Evolutionary conservation across 2,888 invertebrate species (phyloP).

Genomic region (Ichneumon xanthorius): DNA sequence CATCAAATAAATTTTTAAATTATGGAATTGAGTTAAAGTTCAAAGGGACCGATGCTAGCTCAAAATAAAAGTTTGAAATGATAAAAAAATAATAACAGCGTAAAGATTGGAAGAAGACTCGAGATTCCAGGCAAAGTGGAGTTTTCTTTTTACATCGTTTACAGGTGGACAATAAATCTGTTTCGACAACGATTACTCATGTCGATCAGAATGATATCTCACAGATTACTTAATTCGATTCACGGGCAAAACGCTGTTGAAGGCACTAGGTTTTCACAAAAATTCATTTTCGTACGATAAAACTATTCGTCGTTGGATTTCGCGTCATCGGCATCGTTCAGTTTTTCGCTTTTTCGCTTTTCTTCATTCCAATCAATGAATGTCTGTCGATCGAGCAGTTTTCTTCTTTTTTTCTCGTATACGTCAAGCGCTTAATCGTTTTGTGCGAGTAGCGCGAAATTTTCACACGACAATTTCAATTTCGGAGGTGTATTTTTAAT

Average conservation of each 20-base stretch:
- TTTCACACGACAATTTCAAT: conserved; percentile 1
- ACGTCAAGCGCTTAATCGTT: conserved; percentile 26
- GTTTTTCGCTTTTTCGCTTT: background rate
- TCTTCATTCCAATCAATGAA: background rate
- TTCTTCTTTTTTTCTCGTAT: conserved; percentile 28
- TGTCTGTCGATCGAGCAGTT: background rate
- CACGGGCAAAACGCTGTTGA: conserved; percentile 63
- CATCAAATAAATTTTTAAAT: background rate
- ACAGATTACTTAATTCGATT: conserved; percentile 53
- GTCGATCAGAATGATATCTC: conserved; percentile 22
- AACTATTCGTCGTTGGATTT: conserved; percentile 29
- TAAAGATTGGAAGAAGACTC: background rate
- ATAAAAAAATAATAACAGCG: background rate
- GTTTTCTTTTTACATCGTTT: conserved; percentile 3
- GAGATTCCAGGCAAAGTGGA: conserved; percentile 1
- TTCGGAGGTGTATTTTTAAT: conserved; percentile 17
- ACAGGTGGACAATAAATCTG: background rate
- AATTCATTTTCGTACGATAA: conserved; percentile 27
- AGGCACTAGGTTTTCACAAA: conserved; percentile 62
- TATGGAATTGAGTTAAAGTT: background rate
- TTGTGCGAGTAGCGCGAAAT: conserved; percentile 21
- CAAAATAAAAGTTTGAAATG: background rate
- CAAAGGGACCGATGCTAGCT: background rate
- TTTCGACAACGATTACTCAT: conserved; percentile 2
- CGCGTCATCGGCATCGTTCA: conserved; percentile 8